Conservation (phyloP, 2,113 vertebrate genomes). For the Sylvilagus bachmani region DNA sequence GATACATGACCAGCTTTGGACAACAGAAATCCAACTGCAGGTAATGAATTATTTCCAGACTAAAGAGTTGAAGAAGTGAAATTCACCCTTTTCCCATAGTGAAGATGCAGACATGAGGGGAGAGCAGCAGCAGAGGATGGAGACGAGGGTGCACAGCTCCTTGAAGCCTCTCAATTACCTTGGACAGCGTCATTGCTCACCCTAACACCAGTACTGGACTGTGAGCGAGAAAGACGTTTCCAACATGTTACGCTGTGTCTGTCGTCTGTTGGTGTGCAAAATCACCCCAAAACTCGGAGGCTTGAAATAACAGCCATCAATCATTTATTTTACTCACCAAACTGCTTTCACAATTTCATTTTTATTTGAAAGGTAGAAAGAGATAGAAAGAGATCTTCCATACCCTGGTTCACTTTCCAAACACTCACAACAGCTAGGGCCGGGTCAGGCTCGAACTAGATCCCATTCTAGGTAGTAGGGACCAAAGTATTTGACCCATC, state of each 20-base stretch:
- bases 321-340: conserved; percentile 11
- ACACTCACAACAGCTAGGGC: no score
- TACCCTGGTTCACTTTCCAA: no score
- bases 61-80: not conserved
- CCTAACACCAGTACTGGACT: not conserved
- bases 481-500: no score
- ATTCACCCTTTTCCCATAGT: not conserved
- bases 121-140: not conserved
- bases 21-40: not conserved
- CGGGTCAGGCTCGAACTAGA: no score
- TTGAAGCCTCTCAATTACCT: not conserved
- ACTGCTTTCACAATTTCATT: not conserved
- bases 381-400: no score
- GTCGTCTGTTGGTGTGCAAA: not conserved
- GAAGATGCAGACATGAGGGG: not conserved
- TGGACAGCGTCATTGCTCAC: not conserved
- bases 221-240: not conserved
- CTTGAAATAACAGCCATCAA: not conserved
- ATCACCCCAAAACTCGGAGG: not conserved
- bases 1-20: not conserved
- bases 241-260: not conserved
- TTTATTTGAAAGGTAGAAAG: no score
- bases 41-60: not conserved
- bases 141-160: not conserved
- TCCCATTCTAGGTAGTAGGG: no score